Conservation (phyloP, 2,797 vertebrate genomes). For the Falco cherrug region DNA sequence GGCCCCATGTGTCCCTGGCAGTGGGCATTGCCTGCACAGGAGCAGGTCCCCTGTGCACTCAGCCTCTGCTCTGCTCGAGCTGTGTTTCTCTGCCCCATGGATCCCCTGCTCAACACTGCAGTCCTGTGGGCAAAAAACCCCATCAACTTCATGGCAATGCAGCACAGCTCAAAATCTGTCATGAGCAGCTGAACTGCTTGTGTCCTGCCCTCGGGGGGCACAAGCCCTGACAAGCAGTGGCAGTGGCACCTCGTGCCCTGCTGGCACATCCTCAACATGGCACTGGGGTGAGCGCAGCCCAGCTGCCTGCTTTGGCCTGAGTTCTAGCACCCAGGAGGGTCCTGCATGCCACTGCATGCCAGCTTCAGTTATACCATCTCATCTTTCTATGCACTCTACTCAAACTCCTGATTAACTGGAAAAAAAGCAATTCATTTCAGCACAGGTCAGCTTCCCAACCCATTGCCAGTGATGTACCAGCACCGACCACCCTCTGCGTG, state of each 20-base stretch:
- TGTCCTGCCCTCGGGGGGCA: background rate
- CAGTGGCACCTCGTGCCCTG: too few relatives aligned
- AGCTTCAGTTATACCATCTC: background rate
- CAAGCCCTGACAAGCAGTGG: background rate
- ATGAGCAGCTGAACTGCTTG: background rate
- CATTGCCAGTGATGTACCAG: background rate
- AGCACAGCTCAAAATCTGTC: background rate
- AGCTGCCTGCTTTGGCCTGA: background rate
- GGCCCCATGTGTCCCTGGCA: background rate
- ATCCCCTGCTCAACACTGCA: background rate
- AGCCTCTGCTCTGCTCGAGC: background rate
- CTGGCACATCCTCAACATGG: background rate
- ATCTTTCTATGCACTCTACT: background rate
- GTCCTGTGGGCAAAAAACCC: background rate
- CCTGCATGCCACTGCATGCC: background rate
- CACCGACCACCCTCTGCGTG: accelerated
- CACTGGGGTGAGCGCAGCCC: background rate
- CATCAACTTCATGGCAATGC: background rate
- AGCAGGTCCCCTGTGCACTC: background rate
- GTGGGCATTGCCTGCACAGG: background rate
- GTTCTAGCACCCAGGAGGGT: background rate
- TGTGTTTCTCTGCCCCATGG: background rate
- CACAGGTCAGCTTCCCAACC: background rate
- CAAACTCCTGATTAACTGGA: background rate
- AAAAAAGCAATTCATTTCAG: background rate